Percentiles rank a stretch among this genome's conserved stretches.
phyloP scores from a whole-genome alignment of 2,113 vertebrate species.

The Platichthys flesus region DNA sequence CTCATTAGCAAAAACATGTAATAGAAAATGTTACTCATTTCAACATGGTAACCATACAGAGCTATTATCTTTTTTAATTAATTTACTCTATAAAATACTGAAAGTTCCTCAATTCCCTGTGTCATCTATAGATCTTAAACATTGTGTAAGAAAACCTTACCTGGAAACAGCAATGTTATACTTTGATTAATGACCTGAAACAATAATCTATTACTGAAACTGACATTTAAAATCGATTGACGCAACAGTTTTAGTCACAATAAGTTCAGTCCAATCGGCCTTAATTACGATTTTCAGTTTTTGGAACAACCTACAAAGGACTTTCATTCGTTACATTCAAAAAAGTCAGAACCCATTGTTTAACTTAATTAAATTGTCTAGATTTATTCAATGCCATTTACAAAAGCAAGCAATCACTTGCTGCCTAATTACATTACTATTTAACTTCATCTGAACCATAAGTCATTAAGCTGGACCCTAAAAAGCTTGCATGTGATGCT shows the following conservation, averaged over 20 bases:
- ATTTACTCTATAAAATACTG: no score
- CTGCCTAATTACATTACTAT: constrained; percentile 62
- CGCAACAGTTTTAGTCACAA: not conserved
- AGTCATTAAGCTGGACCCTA: constrained; percentile 55
- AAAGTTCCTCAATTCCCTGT: not conserved
- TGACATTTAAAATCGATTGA: not conserved
- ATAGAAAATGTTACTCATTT: not conserved
- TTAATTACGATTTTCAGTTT: not conserved
- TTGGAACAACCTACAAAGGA: not conserved
- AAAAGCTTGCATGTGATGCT: constrained; percentile 58
- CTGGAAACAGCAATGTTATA: not conserved
- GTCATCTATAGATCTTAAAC: not conserved
- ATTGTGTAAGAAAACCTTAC: not conserved
- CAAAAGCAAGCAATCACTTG: constrained; percentile 77
- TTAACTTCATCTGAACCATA: constrained; percentile 59
- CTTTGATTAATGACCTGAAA: not conserved
- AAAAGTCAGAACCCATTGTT: constrained; percentile 48
- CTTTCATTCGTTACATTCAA: constrained; percentile 3
- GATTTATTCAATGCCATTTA: constrained; percentile 83
- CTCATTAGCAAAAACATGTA: no score
- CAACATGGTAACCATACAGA: no score
- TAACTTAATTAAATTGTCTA: constrained; percentile 71
- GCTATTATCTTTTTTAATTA: no score
- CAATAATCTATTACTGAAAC: not conserved
- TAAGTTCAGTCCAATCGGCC: no score